A percentile compares a stretch with the other conserved stretches of the same genome.
These are phyloP conservation scores for Malacoctenus gilli DNA, from an alignment of 2,797 vertebrate genomes.

Conservation along the genomic window DNA sequence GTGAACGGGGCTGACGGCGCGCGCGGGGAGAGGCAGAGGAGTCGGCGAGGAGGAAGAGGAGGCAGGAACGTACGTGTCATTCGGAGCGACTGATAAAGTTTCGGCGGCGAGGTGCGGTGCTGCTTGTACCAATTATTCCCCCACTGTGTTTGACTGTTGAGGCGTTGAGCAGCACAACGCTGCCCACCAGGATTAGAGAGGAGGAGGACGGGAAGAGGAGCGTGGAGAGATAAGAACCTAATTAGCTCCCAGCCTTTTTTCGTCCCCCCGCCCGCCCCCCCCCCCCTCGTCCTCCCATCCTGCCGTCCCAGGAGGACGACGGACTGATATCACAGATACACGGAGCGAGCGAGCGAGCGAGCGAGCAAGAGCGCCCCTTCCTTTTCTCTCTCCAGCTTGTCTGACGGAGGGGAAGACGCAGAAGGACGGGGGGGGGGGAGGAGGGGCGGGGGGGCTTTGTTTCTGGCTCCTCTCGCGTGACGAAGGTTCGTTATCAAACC, in stretches of 20 bases:
- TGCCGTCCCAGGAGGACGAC: conserved; percentile 54
- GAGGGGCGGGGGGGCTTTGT: too few species aligned
- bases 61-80: conserved; percentile 59
- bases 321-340: conserved; percentile 57
- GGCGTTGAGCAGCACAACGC: conserved; percentile 68
- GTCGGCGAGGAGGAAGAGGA: conserved; percentile 29
- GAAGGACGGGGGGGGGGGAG: too few species aligned
- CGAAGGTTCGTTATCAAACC: too few species aligned
- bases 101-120: conserved; percentile 59
- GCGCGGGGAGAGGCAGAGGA: conserved; percentile 13
- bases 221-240: conserved; percentile 78
- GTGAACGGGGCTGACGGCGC: conserved; percentile 40
- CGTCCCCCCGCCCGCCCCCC: conserved; percentile 41
- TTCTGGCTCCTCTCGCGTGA: conserved; percentile 6
- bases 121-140: conserved; percentile 78
- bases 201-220: conserved; percentile 68
- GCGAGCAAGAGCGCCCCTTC: conserved; percentile 12
- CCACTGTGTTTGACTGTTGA: conserved; percentile 73
- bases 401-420: conserved; percentile 10
- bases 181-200: conserved; percentile 75
- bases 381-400: conserved; percentile 15
- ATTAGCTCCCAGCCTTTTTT: conserved; percentile 76
- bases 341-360: conserved; percentile 18
- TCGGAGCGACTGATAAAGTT: conserved; percentile 70
- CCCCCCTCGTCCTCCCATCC: conserved; percentile 18